phyloP scores from a whole-genome alignment of 2,888 invertebrate species.

The Hesperia comma region DNA sequence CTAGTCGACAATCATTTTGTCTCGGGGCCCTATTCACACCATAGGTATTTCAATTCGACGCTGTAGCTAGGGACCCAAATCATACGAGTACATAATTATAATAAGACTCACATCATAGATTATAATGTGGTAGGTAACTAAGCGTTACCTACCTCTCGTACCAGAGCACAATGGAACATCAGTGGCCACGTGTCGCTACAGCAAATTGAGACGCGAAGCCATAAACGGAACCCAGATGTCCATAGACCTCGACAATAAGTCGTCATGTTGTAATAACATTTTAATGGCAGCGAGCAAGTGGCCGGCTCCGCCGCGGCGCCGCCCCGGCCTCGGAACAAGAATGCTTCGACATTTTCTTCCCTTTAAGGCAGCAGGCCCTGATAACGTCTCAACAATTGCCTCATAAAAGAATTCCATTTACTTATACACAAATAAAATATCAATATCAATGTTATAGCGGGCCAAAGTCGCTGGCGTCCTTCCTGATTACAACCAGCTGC shows the following conservation, averaged over 20 bases:
- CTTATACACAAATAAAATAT: conserved; percentile 25
- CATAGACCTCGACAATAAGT: conserved; percentile 43
- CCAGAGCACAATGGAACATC: conserved; percentile 1
- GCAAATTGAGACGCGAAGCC: conserved; percentile 32
- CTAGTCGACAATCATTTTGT: too few relatives aligned
- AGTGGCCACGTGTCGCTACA: conserved; percentile 21
- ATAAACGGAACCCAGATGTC: conserved; percentile 44
- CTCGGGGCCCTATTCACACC: too few relatives aligned
- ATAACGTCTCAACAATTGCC: conserved; percentile 45
- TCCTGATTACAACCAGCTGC: conserved; percentile 17
- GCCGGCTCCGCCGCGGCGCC: conserved; percentile 36
- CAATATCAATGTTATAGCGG: not conserved
- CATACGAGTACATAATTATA: too few relatives aligned
- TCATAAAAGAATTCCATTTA: conserved; percentile 17
- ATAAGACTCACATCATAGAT: too few relatives aligned
- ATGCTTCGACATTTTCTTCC: conserved; percentile 41
- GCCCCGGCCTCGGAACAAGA: conserved; percentile 34
- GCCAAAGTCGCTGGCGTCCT: not conserved
- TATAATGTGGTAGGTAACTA: too few relatives aligned
- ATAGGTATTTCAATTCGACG: too few relatives aligned
- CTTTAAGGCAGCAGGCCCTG: conserved; percentile 48
- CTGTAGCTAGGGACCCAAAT: too few relatives aligned
- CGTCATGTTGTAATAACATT: conserved; percentile 45
- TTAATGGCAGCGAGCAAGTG: conserved; percentile 39
- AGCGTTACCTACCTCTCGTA: not conserved